Evolutionary conservation across 2,888 invertebrate genomes (phyloP), one percentile per base, ranked within the genome.

Genomic region (Watsonalla binaria): DNA sequence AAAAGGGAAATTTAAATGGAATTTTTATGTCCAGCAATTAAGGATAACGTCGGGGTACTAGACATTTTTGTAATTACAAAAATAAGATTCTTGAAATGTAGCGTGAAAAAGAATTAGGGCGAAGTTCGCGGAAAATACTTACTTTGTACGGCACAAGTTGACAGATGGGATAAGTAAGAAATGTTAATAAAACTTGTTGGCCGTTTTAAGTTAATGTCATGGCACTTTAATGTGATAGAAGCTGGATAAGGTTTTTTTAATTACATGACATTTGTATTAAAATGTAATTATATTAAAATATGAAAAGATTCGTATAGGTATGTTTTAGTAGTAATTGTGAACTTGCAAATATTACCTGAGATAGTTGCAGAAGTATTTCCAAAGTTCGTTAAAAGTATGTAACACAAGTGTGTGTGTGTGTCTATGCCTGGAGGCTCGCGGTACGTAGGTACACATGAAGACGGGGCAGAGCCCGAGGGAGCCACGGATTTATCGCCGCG

Each of bases 1-100:
- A 90, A 90, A 91, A 90, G 84, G 91, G 88, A 91, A 91, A 91
- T 90, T 91, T 90, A 88, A 91, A 91, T 91, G 91, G 91, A 91
- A 91, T 91, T 91, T 91, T 91, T 91, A 91, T 90, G 90, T 90
- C 84, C 88, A 88, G 88, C 89, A 90, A 90, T 90, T 90, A 90
- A 90, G 90, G 90, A 90, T 89, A 90, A 90, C 86, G 90, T 87
- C 83, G 87, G 80, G 84, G 87, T 86, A 86, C 86, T 88, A 88
- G 90, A 90, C 90, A 89, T 90, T 90, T 90, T 90, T 90, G 90
- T 90, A 90, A 90, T 90, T 90, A 90, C 90, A 88, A 90, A 90
- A 90, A 90, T 90, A 90, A 88, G 90, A 89, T 89, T 90, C 88
- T 85, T 86, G 89, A 90, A 90, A 90, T 90, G 90, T 90, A 90